Evolutionary conservation across 2,797 vertebrate genomes (phyloP), one percentile per base, ranked within the genome.

Genomic region (Pteronotus mesoamericanus): DNA sequence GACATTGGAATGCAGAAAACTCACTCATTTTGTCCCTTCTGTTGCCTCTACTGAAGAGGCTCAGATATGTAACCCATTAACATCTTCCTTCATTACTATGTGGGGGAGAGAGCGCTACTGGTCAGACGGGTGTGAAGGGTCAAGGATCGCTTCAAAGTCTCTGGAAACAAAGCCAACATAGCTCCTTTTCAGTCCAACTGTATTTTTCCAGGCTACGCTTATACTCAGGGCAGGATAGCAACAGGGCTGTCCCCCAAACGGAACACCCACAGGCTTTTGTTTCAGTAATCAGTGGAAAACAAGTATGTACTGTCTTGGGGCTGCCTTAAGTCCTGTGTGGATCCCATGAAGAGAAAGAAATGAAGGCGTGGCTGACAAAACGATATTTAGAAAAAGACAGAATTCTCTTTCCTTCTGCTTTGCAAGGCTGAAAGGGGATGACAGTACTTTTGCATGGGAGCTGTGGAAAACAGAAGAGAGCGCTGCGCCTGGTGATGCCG

Each of bases 341-440:
- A 86, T 68, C 18, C 77, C 5, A 2, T 19, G 37, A 77, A 57
- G 82, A 93, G 51, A 79, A 89, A 89, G 85, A 32, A 80, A 82
- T n/a, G 93, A 83, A 95, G 53, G 16, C 42, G 87, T 80, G 6
- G 3, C 64, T 86, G 68, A 68, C 29, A 86, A 64, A 86, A 59
- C 15, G 71, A 37, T 37, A 72, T 11, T 88, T 51, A 94, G 48
- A 86, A 32, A 90, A 92, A 85, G 57, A 74, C 34, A 69, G 22
- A 85, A 64, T 82, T 57, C 66, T 39, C 39, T 92, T 92, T 85
- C 42, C 48, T 94, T 92, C 89, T 89, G 80, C 87, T 95, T 55
- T 75, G 39, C 79, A 61, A 88, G 84, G 32, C 59, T 94, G 72
- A 82, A 94, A 94, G 77, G 24, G 34, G 77, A 80, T 22, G 42